phyloP scores from a whole-genome alignment of 2,888 invertebrate species.

The Acleris cristana region DNA sequence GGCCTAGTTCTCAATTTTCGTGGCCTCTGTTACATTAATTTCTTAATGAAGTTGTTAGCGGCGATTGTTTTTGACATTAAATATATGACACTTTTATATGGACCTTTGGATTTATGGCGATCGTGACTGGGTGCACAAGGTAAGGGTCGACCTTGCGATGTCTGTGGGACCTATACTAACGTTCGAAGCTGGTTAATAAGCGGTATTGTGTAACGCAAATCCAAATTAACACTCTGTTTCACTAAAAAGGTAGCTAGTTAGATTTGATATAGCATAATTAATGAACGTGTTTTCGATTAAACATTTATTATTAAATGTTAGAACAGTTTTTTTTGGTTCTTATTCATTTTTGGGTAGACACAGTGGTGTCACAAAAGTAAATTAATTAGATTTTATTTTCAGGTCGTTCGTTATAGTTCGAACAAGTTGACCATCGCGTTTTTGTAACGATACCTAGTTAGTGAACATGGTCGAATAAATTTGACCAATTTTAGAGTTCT shows the following conservation, averaged over 20 bases:
- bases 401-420: slow-evolving; percentile 1
- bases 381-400: background rate
- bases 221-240: slow-evolving; percentile 3
- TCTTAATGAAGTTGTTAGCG: slow-evolving; percentile 29
- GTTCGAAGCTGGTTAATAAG: background rate
- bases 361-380: background rate
- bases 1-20: slow-evolving; percentile 68
- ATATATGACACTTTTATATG: slow-evolving; percentile 25
- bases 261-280: too few species aligned
- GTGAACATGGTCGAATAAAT: slow-evolving; percentile 47
- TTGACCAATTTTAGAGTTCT: slow-evolving; percentile 50
- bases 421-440: slow-evolving; percentile 23
- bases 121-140: slow-evolving; percentile 21
- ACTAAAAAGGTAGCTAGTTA: slow-evolving; percentile 1
- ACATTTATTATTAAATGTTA: too few species aligned
- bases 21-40: slow-evolving; percentile 51
- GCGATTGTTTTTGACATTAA: slow-evolving; percentile 26
- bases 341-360: background rate
- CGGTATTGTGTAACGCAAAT: slow-evolving; percentile 8
- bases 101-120: slow-evolving; percentile 19
- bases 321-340: too few species aligned
- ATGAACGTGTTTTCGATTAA: too few species aligned
- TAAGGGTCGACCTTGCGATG: slow-evolving; percentile 15
- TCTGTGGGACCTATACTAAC: background rate
- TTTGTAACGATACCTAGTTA: slow-evolving; percentile 35